phyloP scores from a whole-genome alignment of 2,113 vertebrate species.

The Sarotherodon lohbergeri region DNA sequence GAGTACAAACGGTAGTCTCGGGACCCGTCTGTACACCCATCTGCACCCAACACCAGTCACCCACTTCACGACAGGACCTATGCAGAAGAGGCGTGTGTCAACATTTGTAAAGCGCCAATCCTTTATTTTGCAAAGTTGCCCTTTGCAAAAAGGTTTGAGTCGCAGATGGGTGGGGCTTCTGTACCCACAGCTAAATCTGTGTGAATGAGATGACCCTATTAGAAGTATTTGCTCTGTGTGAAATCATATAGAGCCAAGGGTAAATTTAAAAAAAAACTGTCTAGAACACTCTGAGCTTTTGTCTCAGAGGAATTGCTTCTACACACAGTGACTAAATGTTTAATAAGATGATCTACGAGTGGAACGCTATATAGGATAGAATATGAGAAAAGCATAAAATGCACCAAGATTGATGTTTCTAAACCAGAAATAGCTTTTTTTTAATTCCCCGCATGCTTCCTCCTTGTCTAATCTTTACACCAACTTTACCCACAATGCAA shows the following conservation, averaged over 20 bases:
- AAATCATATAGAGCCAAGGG: background rate
- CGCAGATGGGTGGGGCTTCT: background rate
- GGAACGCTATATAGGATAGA: background rate
- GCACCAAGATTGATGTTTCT: background rate
- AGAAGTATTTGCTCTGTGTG: background rate
- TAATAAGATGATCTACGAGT: background rate
- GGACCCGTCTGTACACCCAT: background rate
- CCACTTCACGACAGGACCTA: background rate
- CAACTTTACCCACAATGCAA: background rate
- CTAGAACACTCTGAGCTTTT: background rate
- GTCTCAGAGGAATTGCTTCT: background rate
- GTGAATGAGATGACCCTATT: background rate
- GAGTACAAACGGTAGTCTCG: background rate
- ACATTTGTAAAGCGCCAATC: background rate
- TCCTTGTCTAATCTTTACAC: background rate
- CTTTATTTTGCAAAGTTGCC: background rate
- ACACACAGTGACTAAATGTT: background rate
- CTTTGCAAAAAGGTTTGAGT: background rate
- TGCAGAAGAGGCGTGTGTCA: background rate
- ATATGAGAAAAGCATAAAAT: background rate
- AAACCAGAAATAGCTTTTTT: background rate
- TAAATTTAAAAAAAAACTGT: background rate
- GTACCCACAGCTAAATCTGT: background rate
- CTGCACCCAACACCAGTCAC: background rate
- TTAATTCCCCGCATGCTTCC: background rate